Conservation (phyloP, 1,140 invertebrate species). For the Lithobius niger region DNA sequence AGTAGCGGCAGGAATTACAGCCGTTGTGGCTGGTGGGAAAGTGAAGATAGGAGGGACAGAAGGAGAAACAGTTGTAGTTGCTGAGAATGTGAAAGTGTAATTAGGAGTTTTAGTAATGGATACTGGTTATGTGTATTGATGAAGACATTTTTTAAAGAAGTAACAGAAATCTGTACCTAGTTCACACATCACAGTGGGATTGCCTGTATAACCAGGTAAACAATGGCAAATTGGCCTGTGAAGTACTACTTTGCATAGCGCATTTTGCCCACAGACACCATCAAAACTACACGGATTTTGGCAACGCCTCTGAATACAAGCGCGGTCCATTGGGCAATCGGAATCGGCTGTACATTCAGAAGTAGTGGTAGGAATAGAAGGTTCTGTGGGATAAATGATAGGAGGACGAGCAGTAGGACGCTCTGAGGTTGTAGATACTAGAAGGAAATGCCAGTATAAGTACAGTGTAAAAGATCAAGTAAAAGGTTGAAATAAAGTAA, state of each 20-base stretch:
- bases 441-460: neutral
- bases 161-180: too few relatives aligned
- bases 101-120: too few relatives aligned
- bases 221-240: constrained; percentile 42
- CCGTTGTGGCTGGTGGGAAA: constrained; percentile 12
- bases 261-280: constrained; percentile 59
- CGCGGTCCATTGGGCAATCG: constrained; percentile 26
- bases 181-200: constrained; percentile 56
- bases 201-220: constrained; percentile 61
- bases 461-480: neutral
- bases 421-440: neutral
- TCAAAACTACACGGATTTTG: constrained; percentile 32
- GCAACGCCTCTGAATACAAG: constrained; percentile 25
- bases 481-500: too few relatives aligned
- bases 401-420: neutral
- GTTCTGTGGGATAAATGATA: neutral
- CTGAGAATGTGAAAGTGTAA: too few relatives aligned
- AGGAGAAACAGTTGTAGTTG: constrained; percentile 14
- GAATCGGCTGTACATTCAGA: constrained; percentile 15
- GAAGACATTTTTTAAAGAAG: too few relatives aligned
- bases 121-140: too few relatives aligned
- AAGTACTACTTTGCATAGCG: constrained; percentile 54
- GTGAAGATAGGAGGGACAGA: constrained; percentile 16
- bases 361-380: constrained; percentile 4
- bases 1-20: constrained; percentile 39